phyloP scores from a whole-genome alignment of 2,888 invertebrate genomes.

The Cephonodes hylas region DNA sequence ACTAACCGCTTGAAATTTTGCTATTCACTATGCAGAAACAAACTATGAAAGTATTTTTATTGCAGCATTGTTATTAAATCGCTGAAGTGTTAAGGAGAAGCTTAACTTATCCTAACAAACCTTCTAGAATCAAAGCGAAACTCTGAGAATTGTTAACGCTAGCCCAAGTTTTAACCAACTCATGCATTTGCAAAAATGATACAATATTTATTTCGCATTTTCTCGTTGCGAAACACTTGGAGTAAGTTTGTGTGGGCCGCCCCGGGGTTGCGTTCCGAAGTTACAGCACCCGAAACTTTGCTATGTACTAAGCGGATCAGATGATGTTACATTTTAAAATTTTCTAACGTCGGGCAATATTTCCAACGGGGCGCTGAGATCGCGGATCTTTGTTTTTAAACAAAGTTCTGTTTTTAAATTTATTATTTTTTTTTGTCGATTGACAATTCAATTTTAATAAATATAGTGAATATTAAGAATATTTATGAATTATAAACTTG shows the following conservation, averaged over 20 bases:
- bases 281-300: constrained; percentile 36
- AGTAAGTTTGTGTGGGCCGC: constrained; percentile 37
- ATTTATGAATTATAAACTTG: too few relatives aligned
- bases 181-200: constrained; percentile 35
- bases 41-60: not conserved
- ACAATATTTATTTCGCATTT: constrained; percentile 43
- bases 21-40: too few relatives aligned
- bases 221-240: constrained; percentile 25
- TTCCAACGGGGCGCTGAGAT: not conserved
- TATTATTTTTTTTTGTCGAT: not conserved
- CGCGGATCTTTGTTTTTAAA: not conserved
- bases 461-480: too few relatives aligned
- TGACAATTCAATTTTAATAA: not conserved
- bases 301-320: constrained; percentile 14
- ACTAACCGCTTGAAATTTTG: too few relatives aligned
- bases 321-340: constrained; percentile 10
- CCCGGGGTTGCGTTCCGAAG: constrained; percentile 34
- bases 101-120: not conserved
- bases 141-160: constrained; percentile 1
- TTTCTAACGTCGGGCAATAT: not conserved
- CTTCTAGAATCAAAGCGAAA: not conserved
- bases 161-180: constrained; percentile 31
- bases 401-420: not conserved
- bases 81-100: not conserved
- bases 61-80: not conserved